A percentile compares a stretch with the other conserved stretches of the same genome.
Conservation (phyloP, 1,140 invertebrate genomes). For the Neodiprion pinetum region DNA sequence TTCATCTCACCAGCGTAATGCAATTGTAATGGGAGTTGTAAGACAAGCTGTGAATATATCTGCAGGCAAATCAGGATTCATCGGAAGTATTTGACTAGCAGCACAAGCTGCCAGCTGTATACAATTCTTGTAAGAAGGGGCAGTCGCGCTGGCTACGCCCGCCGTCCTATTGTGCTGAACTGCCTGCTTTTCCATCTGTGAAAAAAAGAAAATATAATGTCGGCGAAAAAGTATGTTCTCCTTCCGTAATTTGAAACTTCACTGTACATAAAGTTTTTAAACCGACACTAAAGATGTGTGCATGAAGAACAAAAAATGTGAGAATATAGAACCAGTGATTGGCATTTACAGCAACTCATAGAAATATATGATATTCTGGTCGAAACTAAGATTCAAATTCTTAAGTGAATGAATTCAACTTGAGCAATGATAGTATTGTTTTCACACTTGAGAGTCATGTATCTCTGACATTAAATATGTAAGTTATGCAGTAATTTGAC, state of each 20-base stretch:
- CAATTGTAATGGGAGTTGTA: conserved; percentile 98
- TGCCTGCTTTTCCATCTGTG: conserved; percentile 54
- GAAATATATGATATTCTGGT: no score
- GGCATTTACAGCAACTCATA: no score
- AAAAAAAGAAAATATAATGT: conserved; percentile 19
- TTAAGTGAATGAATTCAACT: no score
- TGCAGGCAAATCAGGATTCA: conserved; percentile 98
- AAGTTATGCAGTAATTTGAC: conserved; percentile 52
- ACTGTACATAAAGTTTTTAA: no score
- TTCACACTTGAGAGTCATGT: no score
- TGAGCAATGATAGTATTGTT: no score
- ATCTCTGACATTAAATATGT: no score
- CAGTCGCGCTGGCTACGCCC: conserved; percentile 42
- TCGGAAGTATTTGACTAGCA: conserved; percentile 90
- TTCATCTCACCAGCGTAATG: conserved; percentile 80
- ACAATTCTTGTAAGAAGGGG: conserved; percentile 83
- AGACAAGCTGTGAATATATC: conserved; percentile 98
- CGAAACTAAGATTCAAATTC: no score
- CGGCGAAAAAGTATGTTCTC: not conserved
- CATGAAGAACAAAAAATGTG: no score
- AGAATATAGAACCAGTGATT: no score
- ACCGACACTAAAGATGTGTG: no score
- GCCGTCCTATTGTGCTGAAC: conserved; percentile 54
- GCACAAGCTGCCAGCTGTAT: conserved; percentile 96
- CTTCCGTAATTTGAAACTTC: no score